Conservation (phyloP, 2,113 vertebrate genomes). For the Gasterosteus nipponicus region DNA sequence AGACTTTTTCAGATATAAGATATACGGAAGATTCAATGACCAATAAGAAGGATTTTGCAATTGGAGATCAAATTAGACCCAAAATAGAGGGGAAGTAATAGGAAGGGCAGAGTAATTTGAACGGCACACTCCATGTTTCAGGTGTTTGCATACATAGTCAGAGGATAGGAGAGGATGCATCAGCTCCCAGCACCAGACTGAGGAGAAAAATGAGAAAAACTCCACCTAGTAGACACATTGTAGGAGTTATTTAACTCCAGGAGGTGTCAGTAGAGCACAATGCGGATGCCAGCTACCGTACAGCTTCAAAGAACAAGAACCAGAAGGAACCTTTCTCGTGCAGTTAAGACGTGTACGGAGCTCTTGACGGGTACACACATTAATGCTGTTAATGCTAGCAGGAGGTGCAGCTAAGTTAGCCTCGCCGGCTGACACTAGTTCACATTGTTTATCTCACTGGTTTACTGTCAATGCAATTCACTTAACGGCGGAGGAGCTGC, state of each 20-base stretch:
- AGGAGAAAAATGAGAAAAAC: not conserved
- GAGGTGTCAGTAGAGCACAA: not conserved
- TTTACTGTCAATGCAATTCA: not conserved
- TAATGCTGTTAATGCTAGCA: constrained; percentile 35
- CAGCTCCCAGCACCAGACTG: not conserved
- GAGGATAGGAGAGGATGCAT: not conserved
- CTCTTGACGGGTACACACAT: constrained; percentile 8
- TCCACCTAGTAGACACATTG: not conserved
- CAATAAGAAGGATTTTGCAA: not conserved
- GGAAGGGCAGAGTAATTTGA: not conserved
- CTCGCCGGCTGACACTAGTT: constrained; percentile 46
- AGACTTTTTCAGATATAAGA: too few relatives aligned
- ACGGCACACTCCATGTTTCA: not conserved
- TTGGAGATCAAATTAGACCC: not conserved
- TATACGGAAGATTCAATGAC: not conserved
- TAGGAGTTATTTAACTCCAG: not conserved
- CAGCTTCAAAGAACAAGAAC: not conserved
- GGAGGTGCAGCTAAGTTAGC: constrained; percentile 53
- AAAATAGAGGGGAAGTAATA: not conserved
- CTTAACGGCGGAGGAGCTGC: not conserved
- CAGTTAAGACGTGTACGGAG: constrained; percentile 41
- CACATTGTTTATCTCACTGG: not conserved
- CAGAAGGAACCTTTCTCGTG: constrained; percentile 29
- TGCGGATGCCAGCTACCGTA: not conserved
- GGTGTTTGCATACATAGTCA: not conserved